Evolutionary conservation across 2,113 vertebrate genomes (phyloP).

Genomic region (Callorhinus ursinus): DNA sequence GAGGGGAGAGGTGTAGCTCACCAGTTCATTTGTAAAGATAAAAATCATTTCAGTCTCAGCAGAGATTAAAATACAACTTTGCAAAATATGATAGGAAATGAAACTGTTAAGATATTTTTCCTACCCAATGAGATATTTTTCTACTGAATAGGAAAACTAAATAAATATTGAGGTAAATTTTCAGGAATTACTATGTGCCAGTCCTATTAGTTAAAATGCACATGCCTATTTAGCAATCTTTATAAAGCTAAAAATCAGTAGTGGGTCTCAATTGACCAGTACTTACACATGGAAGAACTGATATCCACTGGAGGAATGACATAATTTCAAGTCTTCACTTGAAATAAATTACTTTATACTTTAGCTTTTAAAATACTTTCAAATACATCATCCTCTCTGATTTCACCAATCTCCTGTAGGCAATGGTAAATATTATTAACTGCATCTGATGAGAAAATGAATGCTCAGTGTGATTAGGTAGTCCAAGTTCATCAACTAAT

Average conservation of each 20-base stretch:
- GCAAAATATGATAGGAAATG: background rate
- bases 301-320: background rate
- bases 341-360: background rate
- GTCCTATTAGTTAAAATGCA: background rate
- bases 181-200: background rate
- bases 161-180: background rate
- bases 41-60: background rate
- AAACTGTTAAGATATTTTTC: background rate
- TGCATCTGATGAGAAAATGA: background rate
- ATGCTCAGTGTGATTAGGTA: background rate
- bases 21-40: background rate
- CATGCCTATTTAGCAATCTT: background rate
- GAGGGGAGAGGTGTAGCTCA: background rate
- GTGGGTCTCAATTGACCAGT: background rate
- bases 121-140: background rate
- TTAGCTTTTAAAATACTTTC: slow-evolving; percentile 11
- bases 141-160: background rate
- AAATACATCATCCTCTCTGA: background rate
- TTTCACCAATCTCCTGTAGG: background rate
- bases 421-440: background rate
- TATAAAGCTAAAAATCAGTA: background rate
- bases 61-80: background rate
- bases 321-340: background rate
- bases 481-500: background rate
- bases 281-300: background rate